A percentile compares a stretch with the other conserved stretches of the same genome.
These are phyloP conservation scores for Parthenolecanium corni DNA, from an alignment of 2,888 invertebrate genomes.

Conservation along the genomic window DNA sequence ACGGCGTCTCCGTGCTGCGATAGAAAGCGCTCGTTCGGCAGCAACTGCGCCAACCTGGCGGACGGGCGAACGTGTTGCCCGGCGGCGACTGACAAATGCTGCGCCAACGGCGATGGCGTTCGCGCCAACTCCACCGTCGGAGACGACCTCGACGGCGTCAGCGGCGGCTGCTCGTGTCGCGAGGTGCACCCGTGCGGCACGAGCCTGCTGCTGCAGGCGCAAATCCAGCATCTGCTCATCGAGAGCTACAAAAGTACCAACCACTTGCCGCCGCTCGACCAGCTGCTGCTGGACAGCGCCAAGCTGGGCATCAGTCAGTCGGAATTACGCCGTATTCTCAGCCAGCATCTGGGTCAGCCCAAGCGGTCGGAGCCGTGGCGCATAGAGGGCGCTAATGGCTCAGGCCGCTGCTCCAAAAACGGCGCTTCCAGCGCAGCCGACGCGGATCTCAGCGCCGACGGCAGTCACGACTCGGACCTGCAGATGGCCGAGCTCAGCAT, in stretches of 20 bases:
- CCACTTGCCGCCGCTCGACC: slow-evolving; percentile 28
- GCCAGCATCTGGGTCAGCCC: slow-evolving; percentile 38
- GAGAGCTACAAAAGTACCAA: slow-evolving; percentile 19
- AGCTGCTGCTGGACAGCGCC: slow-evolving; percentile 30
- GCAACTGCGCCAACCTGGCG: neutral
- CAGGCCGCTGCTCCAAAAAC: too few relatives aligned
- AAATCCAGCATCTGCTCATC: slow-evolving; percentile 30
- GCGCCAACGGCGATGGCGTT: slow-evolving; percentile 34
- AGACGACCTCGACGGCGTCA: slow-evolving; percentile 10
- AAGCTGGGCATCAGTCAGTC: slow-evolving; percentile 35
- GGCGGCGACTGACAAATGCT: slow-evolving; percentile 42
- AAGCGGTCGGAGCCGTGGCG: slow-evolving; percentile 14
- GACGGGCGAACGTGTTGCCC: too few relatives aligned
- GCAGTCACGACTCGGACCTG: slow-evolving; percentile 21
- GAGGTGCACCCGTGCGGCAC: neutral
- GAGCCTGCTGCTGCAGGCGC: slow-evolving; percentile 27
- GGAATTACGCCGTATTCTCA: slow-evolving; percentile 44
- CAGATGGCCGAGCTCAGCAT: slow-evolving; percentile 46
- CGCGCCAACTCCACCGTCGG: neutral
- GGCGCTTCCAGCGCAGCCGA: too few relatives aligned
- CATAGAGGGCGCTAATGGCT: too few relatives aligned
- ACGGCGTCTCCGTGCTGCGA: slow-evolving; percentile 33
- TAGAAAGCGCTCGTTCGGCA: slow-evolving; percentile 43
- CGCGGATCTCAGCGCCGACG: neutral
- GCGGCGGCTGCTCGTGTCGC: neutral